Base-by-base conservation (phyloP, 2,113 vertebrate species). In the Camelus bactrianus region DNA sequence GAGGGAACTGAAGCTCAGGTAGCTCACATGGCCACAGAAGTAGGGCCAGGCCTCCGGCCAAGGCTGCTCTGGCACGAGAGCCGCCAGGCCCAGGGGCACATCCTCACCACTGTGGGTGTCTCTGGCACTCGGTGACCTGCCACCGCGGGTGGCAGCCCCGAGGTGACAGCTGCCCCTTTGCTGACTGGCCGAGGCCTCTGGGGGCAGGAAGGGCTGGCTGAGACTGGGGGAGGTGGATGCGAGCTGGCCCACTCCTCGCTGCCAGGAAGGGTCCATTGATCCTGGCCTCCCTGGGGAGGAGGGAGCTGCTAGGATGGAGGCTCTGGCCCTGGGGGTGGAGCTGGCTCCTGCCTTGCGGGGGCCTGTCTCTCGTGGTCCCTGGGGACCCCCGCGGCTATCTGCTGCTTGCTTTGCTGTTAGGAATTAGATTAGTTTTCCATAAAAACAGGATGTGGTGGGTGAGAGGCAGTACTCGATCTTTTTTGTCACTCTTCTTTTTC, bases 371-470 rank as follows among this genome's bases (percentile, higher is more conserved):
- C 50, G 0, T 0, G 48, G 82, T 79, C 82, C 42, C 1, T 0
- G 62, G 85, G 96, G 97, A 82, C 50, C 90, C 1, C 62, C 32
- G 28, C 24, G 0, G 89, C 96, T 20, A 7, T 58, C 93, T 54
- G 97, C 62, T 42, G n/a, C 87, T 80, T 24, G 19, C 75, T 38
- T 32, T 1, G 1, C 93, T 60, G 87, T 35, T 22, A 9, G 95
- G 88, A 86, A 84, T 5, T 2, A n/a, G 86, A 93, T 98, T 48
- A 92, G 70, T 98, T 98, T 99, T 98, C 98, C 98, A 98, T 95
- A 94, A 98, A 98, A 98, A 98, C 98, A 98, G 98, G 98, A 99
- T 98, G 96, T 2, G 30, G 94, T 19, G 88, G 98, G 96, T 35
- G 94, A 97, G 70, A 26, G 4, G 72, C 26, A 10, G 48, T 19